These are phyloP conservation scores for Acinonyx jubatus DNA, from an alignment of 2,113 vertebrate species.

Conservation along the genomic window DNA sequence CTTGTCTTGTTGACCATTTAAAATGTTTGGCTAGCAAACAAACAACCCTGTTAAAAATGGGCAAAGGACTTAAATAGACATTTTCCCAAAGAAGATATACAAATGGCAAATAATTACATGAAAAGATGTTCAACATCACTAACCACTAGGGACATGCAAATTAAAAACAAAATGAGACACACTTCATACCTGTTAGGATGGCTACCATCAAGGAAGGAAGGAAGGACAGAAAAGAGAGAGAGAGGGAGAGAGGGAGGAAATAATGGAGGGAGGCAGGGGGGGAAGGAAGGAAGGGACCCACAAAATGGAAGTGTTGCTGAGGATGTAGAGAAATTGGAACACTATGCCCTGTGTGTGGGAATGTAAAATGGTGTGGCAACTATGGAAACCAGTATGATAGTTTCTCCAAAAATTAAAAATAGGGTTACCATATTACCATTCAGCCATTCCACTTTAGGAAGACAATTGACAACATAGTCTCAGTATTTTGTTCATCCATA, in stretches of 20 bases:
- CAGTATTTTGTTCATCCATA: not conserved
- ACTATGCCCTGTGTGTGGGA: not conserved
- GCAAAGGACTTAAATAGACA: not conserved
- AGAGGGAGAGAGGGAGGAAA: not conserved
- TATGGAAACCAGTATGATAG: not conserved
- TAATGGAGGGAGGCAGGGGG: too few species aligned
- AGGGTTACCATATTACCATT: not conserved
- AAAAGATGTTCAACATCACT: not conserved
- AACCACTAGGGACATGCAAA: not conserved
- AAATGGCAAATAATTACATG: not conserved
- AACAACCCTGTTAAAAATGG: not conserved
- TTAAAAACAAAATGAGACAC: not conserved
- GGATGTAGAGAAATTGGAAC: not conserved
- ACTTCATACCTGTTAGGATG: not conserved
- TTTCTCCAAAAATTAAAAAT: not conserved
- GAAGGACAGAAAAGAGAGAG: not conserved
- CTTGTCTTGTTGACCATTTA: not conserved
- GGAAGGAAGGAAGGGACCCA: not conserved
- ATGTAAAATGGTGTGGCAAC: not conserved
- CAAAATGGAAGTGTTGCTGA: not conserved
- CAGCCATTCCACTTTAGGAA: not conserved
- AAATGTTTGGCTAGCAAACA: not conserved
- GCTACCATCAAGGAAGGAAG: not conserved
- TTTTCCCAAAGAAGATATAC: not conserved
- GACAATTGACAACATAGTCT: not conserved